phyloP scores from a whole-genome alignment of 1,140 invertebrate species.

The Elymnias hypermnestra region DNA sequence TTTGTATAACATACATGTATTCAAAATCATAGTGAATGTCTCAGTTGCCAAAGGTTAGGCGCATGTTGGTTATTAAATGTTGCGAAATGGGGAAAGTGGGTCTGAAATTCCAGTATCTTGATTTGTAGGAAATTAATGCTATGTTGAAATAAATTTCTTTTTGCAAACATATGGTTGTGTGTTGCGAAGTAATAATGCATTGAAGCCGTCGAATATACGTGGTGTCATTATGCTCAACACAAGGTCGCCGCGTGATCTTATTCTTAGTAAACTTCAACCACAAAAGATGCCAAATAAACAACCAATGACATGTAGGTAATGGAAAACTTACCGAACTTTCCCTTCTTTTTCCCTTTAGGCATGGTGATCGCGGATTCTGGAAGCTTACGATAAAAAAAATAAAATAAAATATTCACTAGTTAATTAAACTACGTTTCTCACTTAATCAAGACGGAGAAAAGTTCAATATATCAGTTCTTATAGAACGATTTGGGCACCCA shows the following conservation, averaged over 20 bases:
- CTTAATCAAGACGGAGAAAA: constrained; percentile 76
- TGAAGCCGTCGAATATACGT: constrained; percentile 11
- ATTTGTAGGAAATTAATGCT: neutral
- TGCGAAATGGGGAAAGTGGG: constrained; percentile 39
- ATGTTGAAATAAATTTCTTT: neutral
- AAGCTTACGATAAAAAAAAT: constrained; percentile 45
- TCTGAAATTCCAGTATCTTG: constrained; percentile 3
- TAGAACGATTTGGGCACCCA: constrained; percentile 64
- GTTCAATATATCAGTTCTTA: constrained; percentile 74
- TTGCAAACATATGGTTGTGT: constrained; percentile 18
- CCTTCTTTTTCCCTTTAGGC: constrained; percentile 74
- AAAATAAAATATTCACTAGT: constrained; percentile 69
- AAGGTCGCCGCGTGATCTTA: constrained; percentile 72
- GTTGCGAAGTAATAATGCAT: constrained; percentile 3
- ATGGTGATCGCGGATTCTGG: constrained; percentile 50
- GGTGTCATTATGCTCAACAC: constrained; percentile 26
- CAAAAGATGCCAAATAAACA: neutral
- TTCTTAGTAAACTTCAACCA: constrained; percentile 50
- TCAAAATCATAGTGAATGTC: constrained; percentile 1
- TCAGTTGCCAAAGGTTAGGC: constrained; percentile 18
- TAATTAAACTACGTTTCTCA: constrained; percentile 68
- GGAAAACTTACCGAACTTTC: constrained; percentile 65
- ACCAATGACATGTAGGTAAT: too few relatives aligned
- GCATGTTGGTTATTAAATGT: constrained; percentile 26
- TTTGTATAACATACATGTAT: constrained; percentile 2